Evolutionary conservation across 2,113 vertebrate genomes (phyloP).

Genomic region (Rynchops niger): DNA sequence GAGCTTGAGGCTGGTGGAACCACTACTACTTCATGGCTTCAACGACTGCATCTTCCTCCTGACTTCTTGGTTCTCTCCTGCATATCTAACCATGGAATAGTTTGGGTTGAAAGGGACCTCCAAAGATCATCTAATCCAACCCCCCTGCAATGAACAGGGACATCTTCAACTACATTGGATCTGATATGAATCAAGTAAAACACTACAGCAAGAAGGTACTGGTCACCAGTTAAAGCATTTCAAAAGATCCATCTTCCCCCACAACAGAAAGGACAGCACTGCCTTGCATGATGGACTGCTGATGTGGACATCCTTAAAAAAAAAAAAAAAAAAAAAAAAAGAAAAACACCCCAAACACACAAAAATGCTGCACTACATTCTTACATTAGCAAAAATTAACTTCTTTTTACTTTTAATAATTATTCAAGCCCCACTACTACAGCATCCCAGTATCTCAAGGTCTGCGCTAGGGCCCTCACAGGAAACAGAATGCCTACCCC

Average conservation of each 20-base stretch:
- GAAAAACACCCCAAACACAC: background rate
- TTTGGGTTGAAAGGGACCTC: background rate
- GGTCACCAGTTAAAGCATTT: background rate
- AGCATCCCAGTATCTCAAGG: background rate
- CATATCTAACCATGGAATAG: background rate
- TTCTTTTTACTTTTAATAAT: background rate
- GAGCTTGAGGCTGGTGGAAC: background rate
- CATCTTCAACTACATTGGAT: background rate
- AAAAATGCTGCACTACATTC: background rate
- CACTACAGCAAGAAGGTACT: background rate
- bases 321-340: background rate
- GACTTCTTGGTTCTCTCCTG: rapidly evolving
- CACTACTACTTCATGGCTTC: background rate
- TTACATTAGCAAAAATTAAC: background rate
- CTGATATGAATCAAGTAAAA: background rate
- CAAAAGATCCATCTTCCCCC: background rate
- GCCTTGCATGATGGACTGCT: background rate
- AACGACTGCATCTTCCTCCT: rapidly evolving
- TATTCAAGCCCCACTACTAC: background rate
- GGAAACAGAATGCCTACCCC: background rate
- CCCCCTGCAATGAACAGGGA: background rate
- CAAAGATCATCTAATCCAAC: background rate
- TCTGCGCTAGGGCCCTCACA: background rate
- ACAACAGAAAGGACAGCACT: background rate
- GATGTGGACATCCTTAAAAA: background rate